Evolutionary conservation across 2,113 vertebrate species (phyloP).

Genomic region (Corythornis madagascariensis): DNA sequence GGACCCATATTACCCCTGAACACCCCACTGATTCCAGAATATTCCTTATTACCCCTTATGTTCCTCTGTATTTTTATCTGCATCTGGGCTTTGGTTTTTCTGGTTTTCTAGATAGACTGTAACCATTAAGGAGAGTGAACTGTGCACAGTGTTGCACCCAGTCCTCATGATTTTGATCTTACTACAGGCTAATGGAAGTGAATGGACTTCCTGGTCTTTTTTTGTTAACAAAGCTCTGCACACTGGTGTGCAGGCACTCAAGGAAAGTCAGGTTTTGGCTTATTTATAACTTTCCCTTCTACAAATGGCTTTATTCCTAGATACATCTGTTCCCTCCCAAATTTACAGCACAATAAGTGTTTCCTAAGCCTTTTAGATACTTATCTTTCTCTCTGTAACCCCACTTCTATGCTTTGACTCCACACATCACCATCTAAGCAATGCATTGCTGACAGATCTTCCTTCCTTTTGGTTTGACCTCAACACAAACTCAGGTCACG

Average conservation of each 20-base stretch:
- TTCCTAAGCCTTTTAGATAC: background rate
- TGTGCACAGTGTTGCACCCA: background rate
- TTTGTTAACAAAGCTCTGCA: background rate
- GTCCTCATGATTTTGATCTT: background rate
- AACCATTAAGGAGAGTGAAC: background rate
- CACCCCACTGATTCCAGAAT: background rate
- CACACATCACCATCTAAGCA: background rate
- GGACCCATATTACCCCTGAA: background rate
- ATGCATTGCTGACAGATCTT: background rate
- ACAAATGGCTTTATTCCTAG: background rate
- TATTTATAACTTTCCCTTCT: background rate
- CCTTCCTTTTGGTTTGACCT: background rate
- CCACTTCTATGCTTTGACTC: background rate
- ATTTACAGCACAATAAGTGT: background rate
- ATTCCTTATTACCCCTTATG: background rate
- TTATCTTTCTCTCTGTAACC: background rate
- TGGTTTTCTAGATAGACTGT: background rate
- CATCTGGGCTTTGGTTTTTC: constrained; percentile 9
- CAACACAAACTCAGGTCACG: background rate
- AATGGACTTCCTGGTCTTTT: background rate
- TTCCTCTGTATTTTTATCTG: background rate
- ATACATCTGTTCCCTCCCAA: background rate
- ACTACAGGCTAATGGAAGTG: background rate
- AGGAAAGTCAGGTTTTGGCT: background rate
- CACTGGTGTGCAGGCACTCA: background rate